phyloP scores from a whole-genome alignment of 2,113 vertebrate genomes.

The Ranitomeya variabilis region DNA sequence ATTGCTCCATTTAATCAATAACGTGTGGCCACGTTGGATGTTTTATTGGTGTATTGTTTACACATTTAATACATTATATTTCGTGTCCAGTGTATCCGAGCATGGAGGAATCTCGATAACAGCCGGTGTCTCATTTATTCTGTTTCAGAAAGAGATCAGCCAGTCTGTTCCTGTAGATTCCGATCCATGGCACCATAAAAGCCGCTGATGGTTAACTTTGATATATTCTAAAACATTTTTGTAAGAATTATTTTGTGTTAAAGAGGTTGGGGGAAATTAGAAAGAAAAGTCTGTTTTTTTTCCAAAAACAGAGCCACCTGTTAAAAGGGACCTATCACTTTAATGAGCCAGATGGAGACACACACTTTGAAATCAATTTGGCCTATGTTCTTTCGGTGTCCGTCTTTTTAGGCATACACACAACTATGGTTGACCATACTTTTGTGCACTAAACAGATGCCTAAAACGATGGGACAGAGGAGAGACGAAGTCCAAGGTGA shows the following conservation, averaged over 20 bases:
- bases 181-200: not conserved
- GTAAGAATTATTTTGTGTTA: not conserved
- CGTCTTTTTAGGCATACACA: no score
- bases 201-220: not conserved
- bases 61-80: constrained; percentile 17
- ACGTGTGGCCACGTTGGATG: not conserved
- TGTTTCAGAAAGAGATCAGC: not conserved
- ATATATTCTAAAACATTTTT: not conserved
- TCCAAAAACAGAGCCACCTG: not conserved
- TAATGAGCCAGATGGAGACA: no score
- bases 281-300: not conserved
- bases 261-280: not conserved
- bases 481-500: no score
- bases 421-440: no score
- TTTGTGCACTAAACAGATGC: no score
- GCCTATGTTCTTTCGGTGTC: no score
- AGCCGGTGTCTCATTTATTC: not conserved
- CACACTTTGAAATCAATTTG: no score
- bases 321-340: no score
- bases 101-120: not conserved
- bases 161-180: not conserved
- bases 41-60: constrained; percentile 23
- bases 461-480: no score
- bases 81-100: not conserved
- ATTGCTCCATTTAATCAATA: constrained; percentile 23